Percentiles rank a stretch among this genome's conserved stretches.
Evolutionary conservation across 2,888 invertebrate species (phyloP).

Genomic region (Oligia latruncula): DNA sequence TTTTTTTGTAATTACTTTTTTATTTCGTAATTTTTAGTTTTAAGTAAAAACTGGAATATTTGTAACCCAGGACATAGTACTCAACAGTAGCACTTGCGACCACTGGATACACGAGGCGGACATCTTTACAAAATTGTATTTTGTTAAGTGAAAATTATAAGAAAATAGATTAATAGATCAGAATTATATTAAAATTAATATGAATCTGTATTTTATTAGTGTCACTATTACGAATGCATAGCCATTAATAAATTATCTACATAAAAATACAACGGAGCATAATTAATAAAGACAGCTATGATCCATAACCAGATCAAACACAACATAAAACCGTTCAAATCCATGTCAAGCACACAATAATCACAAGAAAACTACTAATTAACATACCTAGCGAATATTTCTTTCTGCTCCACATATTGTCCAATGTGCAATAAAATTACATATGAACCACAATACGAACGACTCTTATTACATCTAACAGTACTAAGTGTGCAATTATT

Average conservation of each 20-base stretch:
- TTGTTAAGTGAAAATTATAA: background rate
- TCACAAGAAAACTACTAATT: conserved; percentile 51
- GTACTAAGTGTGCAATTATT: conserved; percentile 49
- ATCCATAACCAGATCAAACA: conserved; percentile 36
- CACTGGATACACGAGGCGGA: too few species aligned
- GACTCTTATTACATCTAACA: conserved; percentile 59
- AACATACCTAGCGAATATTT: conserved; percentile 46
- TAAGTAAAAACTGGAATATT: too few species aligned
- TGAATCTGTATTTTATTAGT: background rate
- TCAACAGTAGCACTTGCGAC: too few species aligned
- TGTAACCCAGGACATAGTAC: too few species aligned
- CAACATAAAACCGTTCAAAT: conserved; percentile 36
- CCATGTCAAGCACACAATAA: conserved; percentile 47
- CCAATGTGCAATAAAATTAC: conserved; percentile 58
- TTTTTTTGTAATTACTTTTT: too few species aligned
- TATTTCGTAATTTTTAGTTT: too few species aligned
- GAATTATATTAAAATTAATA: background rate
- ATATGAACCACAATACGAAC: conserved; percentile 38
- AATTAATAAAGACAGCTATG: conserved; percentile 7
- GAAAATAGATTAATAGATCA: too few species aligned
- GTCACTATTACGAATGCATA: background rate
- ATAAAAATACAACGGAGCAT: background rate
- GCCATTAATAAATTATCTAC: too few species aligned
- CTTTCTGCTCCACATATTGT: conserved; percentile 59
- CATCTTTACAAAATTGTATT: too few species aligned